Base-by-base conservation (phyloP, 2,113 vertebrate species). In the Ranitomeya imitator region DNA sequence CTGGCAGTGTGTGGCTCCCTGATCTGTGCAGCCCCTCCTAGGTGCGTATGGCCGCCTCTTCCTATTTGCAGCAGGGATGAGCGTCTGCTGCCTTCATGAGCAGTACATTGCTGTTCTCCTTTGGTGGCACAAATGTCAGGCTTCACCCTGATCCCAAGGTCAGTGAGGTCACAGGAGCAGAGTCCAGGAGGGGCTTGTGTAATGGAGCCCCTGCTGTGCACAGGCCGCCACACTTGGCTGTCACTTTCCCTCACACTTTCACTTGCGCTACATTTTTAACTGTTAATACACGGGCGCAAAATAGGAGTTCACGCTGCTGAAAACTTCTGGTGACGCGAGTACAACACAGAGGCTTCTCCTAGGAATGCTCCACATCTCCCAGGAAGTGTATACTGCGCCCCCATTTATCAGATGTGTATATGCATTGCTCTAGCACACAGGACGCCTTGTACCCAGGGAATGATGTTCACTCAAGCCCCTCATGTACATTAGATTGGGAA, bases 41-140 rank as follows among this genome's bases (percentile, higher is more conserved):
- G 86, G 86, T 88, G 57, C 31, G 86, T 77, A 83, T 88, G 19
- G 55, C 67, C 16, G 16, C 63, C 15, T 57, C n/a, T 65, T 14
- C 86, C 31, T 63, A 15, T 26, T 31, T 54, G 59, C 67, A 77
- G 8, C 37, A 18, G 7, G 26, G 85, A 11, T 63, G 73, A 26
- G 26, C 60, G 79, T 13, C 45, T 19, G 45, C 45, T 54, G 57
- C n/a, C 21, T 8, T 45, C 31, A 23, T 59, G n/a, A 57, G 18
- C n/a, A 57, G 52, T 0, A 6, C 23, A 26, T 23, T 59, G 13
- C n/a, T 59, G 31, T n/a, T 55, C 51, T n/a, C n/a, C 15, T 31
- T 26, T 8, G 21, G 45, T 77, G 23, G 13, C n/a, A 37, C 9
- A 10, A 37, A 15, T 14, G 45, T 52, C 7, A 54, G 9, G 11